These are phyloP conservation scores for Jacana jacana DNA, from an alignment of 2,113 vertebrate species.

Conservation along the genomic window DNA sequence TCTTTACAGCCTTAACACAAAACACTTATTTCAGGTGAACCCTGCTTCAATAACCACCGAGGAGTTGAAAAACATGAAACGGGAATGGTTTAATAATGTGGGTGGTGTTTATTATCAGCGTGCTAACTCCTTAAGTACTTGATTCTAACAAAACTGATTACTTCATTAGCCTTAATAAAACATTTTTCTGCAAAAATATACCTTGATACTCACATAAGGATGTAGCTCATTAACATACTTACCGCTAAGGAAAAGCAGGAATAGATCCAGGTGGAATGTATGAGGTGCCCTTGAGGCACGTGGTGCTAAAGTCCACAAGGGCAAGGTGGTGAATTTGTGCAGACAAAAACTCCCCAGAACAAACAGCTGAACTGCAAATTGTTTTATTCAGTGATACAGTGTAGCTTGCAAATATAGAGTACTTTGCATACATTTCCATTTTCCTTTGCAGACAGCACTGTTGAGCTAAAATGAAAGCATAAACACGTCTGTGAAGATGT, in stretches of 20 bases:
- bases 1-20: background rate
- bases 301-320: background rate
- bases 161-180: background rate
- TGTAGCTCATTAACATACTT: background rate
- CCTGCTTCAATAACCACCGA: background rate
- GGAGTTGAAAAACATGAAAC: background rate
- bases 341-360: background rate
- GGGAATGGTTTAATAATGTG: background rate
- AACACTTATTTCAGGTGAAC: background rate
- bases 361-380: background rate
- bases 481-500: background rate
- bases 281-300: background rate
- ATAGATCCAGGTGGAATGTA: background rate
- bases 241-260: background rate
- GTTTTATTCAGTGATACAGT: constrained; percentile 30
- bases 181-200: background rate
- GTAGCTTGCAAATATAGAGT: background rate
- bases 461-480: background rate
- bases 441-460: constrained; percentile 13
- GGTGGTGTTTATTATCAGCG: background rate
- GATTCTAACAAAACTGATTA: background rate
- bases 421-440: constrained; percentile 13
- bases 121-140: background rate
- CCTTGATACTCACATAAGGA: background rate
- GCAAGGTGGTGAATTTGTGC: background rate